A percentile compares a stretch with the other conserved stretches of the same genome.
Evolutionary conservation across 2,113 vertebrate species (phyloP).

Genomic region (Eulemur macaco): DNA sequence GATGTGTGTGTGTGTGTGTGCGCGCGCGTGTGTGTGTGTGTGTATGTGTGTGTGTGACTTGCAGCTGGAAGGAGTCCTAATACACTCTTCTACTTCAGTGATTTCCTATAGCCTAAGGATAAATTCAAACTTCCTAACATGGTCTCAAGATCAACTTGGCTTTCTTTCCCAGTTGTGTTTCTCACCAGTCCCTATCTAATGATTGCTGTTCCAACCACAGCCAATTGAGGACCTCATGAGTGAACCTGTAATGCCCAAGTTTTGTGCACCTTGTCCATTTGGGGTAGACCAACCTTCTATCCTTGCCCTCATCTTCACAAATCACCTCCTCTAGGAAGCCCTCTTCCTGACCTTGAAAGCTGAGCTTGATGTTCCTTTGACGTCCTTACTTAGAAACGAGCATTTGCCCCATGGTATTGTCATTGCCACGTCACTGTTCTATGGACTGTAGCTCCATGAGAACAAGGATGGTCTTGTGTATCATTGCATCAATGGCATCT

Average conservation of each 20-base stretch:
- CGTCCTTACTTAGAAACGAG: no score
- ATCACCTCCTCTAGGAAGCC: neutral
- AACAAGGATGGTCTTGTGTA: neutral
- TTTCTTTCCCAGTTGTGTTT: neutral
- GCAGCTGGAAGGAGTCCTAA: neutral
- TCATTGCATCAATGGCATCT: neutral
- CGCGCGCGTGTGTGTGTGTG: no score
- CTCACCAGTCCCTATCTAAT: neutral
- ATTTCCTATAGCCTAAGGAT: neutral
- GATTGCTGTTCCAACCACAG: neutral
- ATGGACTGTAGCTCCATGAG: neutral
- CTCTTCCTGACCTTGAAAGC: neutral
- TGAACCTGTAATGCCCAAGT: neutral
- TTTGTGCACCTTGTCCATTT: neutral
- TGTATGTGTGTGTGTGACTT: no score
- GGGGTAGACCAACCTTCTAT: neutral
- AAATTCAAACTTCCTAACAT: neutral
- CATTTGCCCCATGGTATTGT: neutral
- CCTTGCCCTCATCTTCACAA: neutral
- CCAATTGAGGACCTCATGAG: neutral
- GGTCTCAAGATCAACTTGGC: neutral
- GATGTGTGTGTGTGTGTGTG: neutral
- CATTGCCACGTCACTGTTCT: neutral
- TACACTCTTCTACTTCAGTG: neutral
- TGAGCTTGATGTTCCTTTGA: neutral